Evolutionary conservation across 2,888 invertebrate species (phyloP), one percentile per base, ranked within the genome.

Genomic region (Phlogophora meticulosa): DNA sequence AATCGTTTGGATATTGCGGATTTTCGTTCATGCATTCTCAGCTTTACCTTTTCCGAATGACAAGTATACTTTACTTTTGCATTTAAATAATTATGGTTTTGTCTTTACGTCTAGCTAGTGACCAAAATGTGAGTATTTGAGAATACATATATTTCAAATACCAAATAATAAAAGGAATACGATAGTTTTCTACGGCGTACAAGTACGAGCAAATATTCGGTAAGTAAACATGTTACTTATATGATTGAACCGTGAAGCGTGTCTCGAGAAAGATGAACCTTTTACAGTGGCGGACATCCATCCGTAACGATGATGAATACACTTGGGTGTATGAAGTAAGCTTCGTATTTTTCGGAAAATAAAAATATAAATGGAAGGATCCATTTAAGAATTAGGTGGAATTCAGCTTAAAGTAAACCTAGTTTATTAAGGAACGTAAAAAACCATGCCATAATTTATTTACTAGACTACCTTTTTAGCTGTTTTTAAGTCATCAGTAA

Each of bases 191-290:
- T 17, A 64, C 51, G 34, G 45, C 48, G 63, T 46, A 71, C 20
- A 45, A 70, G 49, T 77, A 61, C 55, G 53, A 17, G 42, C 22
- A 61, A 64, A 70, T 73, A 72, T 80, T 76, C 53, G 55, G 34
- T 42, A 64, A 63, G 66, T 69, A 72, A 58, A 58, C 45, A 69
- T 55, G 55, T 73, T 63, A 72, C 78, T 56, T 77, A 74, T 80
- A 65, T 56, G 78, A 78, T 76, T 67, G 76, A 71, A 69, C 55
- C 64, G 48, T 60, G 59, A 36, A 62, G 60, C 59, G 66, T 45
- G 49, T 66, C 43, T 62, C 48, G 56, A 78, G 72, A 78, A 81
- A 78, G 72, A 78, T 70, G 75, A 72, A 56, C 22, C 40, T 52
- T 77, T 80, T 72, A 70, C 69, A 55, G 48, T 17, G 55, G 22